Evolutionary conservation across 2,888 invertebrate genomes (phyloP), one percentile per base, ranked within the genome.

Genomic region (Orthonychiurus folsomi): DNA sequence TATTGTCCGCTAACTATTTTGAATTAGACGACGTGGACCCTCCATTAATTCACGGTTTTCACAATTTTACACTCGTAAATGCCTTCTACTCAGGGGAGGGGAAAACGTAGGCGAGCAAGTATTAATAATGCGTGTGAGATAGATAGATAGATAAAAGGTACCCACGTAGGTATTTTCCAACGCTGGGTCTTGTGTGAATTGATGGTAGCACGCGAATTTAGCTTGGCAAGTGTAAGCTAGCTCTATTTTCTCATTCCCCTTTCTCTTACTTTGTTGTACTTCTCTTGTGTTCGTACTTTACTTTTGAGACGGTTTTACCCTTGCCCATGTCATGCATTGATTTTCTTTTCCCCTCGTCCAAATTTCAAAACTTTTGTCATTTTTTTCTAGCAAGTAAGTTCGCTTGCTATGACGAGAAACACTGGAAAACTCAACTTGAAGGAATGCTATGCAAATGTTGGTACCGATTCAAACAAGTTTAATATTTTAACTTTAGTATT

Each of bases 171-270:
- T 37, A 37, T 37, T 37, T 15, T 37, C 37, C 37, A 37, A 15
- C 9, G 37, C 37, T 9, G 37, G 37, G 15, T 9, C 37, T n/a
- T n/a, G n/a, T n/a, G n/a, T n/a, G n/a, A n/a, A n/a, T n/a, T n/a
- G n/a, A n/a, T n/a, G n/a, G n/a, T 15, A 62, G 54, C 66, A 67
- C 67, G 67, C 67, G 62, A 67, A 67, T 67, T 65, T 61, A 60
- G 63, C 63, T 65, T 67, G 67, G 65, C 63, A 63, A 60, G 58
- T 63, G 53, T 27, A 37, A 25, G 20, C 48, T 48, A 18, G n/a
- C 48, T 58, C 26, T 26, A 24, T 53, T 52, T 52, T 58, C 2
- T 9, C 18, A 20, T 59, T 47, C 57, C 12, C 57, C 18, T 2
- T 9, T 37, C n/a, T 21, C 2, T 9, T 47, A 18, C 57, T 15